These are phyloP conservation scores for Heteropelma amictum DNA, from an alignment of 2,888 invertebrate species.

Conservation along the genomic window DNA sequence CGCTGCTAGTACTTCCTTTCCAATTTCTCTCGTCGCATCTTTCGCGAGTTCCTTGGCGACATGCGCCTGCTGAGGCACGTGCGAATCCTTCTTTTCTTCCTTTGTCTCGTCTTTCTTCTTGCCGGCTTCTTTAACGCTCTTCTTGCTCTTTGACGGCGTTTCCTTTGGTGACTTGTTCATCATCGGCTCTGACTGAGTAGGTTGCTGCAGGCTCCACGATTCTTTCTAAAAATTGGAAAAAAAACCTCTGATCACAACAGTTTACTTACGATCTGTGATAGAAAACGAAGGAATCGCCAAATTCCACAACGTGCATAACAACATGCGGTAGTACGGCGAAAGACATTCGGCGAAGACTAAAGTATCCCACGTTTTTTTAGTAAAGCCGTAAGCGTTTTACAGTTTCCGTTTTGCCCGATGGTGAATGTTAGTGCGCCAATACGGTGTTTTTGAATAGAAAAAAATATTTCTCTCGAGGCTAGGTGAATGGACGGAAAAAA, in stretches of 20 bases:
- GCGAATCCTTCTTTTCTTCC: conserved; percentile 68
- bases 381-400: too few relatives aligned
- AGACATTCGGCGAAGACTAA: too few relatives aligned
- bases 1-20: conserved; percentile 52
- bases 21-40: conserved; percentile 69
- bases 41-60: conserved; percentile 67
- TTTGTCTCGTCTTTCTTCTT: conserved; percentile 69
- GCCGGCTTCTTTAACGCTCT: conserved; percentile 66
- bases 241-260: neutral
- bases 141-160: conserved; percentile 73
- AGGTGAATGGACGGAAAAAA: neutral
- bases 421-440: too few relatives aligned
- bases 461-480: neutral
- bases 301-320: too few relatives aligned
- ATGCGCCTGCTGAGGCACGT: conserved; percentile 40
- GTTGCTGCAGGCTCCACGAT: conserved; percentile 70
- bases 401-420: too few relatives aligned
- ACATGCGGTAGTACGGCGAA: too few relatives aligned
- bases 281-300: too few relatives aligned
- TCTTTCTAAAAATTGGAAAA: conserved; percentile 65
- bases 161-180: conserved; percentile 74
- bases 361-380: too few relatives aligned
- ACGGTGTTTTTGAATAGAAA: too few relatives aligned
- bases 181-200: conserved; percentile 63
- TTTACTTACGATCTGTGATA: too few relatives aligned